Evolutionary conservation across 53 echinoderm and acorn worm genomes (phyloP), one percentile per base, ranked within the genome.

Genomic region (Arbacia lixula): DNA sequence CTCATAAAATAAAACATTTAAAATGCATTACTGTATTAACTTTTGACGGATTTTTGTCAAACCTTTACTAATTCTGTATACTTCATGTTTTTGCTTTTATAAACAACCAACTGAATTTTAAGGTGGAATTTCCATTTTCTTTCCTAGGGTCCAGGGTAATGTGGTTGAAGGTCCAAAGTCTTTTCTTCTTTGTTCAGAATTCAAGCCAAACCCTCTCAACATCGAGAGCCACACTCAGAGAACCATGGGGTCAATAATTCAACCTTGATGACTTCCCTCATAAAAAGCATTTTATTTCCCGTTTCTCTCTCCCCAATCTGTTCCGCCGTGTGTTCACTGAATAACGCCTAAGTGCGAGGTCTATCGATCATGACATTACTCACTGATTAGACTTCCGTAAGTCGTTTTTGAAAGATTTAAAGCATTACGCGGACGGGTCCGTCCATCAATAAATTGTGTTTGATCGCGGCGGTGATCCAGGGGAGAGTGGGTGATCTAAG

Each of bases 281-380:
- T 63, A 63, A n/a, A 37, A 36, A 37, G 66, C 38, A 10, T 24
- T 66, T 36, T 11, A 66, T 66, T 66, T 66, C 66, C 36, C 24
- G 36, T 58, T 66, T 66, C 33, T 37, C 10, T 36, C 32, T 10
- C 32, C 35, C n/a, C n/a, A 46, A 9, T 9, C 40, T 68, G 50
- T 49, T 71, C 71, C 71, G 29, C 46, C 71, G 31, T 4, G 50
- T 71, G 49, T 43, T 49, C 11, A 16, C 28, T 31, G 42, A 28
- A 43, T 71, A 14, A 71, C 25, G 25, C 41, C 46, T 46, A 71
- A 71, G 71, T 71, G 71, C 71, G 43, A 22, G 39, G 17, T 9
- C 27, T 42, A 71, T 71, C 71, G 71, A 71, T 49, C 71, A 71
- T 29, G 50, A 17, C 30, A 27, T 24, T 29, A 46, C 14, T 14